phyloP scores from a whole-genome alignment of 2,888 invertebrate genomes.

The Chrysolina haemoptera region DNA sequence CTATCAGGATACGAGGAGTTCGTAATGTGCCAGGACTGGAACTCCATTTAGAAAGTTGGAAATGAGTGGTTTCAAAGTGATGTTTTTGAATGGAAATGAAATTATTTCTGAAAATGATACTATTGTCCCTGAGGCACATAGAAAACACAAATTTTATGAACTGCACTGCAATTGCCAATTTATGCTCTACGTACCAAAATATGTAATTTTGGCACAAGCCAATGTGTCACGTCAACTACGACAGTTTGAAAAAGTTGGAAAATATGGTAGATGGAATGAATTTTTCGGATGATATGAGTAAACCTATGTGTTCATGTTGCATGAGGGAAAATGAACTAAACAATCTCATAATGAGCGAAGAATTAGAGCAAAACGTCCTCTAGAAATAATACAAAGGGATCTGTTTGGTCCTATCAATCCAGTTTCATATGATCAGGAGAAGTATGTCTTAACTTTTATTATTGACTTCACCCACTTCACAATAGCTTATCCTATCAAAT shows the following conservation, averaged over 20 bases:
- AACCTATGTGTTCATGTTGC: not conserved
- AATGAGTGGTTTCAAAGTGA: not conserved
- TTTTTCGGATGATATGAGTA: not conserved
- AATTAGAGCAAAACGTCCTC: too few species aligned
- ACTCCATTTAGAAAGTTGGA: not conserved
- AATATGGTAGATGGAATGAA: not conserved
- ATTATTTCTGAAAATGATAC: not conserved
- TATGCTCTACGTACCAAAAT: not conserved
- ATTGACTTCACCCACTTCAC: not conserved
- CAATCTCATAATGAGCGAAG: not conserved
- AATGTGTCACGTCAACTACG: not conserved
- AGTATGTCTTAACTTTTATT: not conserved
- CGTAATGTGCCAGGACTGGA: not conserved
- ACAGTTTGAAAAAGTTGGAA: not conserved
- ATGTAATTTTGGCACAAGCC: not conserved
- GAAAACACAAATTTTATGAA: not conserved
- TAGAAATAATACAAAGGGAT: too few species aligned
- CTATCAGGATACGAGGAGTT: not conserved
- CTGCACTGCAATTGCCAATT: not conserved
- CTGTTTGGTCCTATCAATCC: too few species aligned
- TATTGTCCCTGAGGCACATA: not conserved
- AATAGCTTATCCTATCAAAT: not conserved
- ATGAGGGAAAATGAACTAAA: not conserved
- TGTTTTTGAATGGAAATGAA: not conserved
- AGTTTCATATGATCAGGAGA: not conserved